Base-by-base conservation (phyloP, 1,140 invertebrate genomes). In the Drosophila albomicans region DNA sequence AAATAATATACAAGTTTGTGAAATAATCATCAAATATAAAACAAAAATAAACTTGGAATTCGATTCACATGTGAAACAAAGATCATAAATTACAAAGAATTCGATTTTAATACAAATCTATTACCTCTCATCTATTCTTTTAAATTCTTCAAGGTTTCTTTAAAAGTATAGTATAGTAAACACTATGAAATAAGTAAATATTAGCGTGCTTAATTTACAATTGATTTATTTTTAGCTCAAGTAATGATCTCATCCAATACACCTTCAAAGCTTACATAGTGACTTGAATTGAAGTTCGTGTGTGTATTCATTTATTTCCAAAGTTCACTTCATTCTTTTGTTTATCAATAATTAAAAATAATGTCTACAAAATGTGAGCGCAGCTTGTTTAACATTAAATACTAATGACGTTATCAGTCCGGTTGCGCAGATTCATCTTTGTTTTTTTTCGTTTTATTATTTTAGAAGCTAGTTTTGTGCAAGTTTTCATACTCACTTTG, bases 381-480 rank as follows among this genome's bases (percentile, higher is more conserved):
- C 41, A 58, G 15, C 41, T 65, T 68, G 63, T 68, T 79, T 79
- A 35, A 11, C 59, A 59, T 73, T 73, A 75, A 75, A 73, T 61
- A 75, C 48, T 57, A 75, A 62, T 16, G 68, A 63, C 68, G 59
- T 30, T 70, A 48, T 59, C 30, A 43, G 32, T 32, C 57, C 61
- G 32, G 3, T 16, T 16, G 41, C 20, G 1, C 8, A 28, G 32
- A 28, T 15, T 25, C 51, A 15, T 49, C 25, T 59, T 15, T 61
- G 20, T 25, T 25, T 4, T 25, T 25, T 20, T 25, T 20, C 15
- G 15, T 20, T 4, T 25, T 25, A 25, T 54, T 20, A 13, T 5
- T 52, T 52, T 7, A n/a, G 3, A 43, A 43, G 41, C 41, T 41
- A n/a, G 10, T 43, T 43, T 3, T 43, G 13, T 43, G 3, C 38